These are phyloP conservation scores for Diglossa cyanea DNA, from an alignment of 2,797 vertebrate species.

Conservation along the genomic window DNA sequence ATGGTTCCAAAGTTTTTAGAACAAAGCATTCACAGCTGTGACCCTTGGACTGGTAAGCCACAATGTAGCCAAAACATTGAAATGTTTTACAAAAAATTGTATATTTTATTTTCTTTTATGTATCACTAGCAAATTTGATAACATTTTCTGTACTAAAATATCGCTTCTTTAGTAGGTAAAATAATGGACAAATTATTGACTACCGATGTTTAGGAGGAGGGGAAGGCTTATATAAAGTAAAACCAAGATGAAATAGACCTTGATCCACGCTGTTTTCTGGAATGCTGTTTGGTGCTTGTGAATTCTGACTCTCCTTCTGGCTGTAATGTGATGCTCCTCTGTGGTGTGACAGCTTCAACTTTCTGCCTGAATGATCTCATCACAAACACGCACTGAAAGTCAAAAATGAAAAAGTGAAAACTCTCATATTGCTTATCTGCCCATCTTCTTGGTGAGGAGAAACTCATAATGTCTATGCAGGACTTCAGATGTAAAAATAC, in stretches of 20 bases:
- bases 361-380: constrained; percentile 45
- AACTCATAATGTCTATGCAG: constrained; percentile 23
- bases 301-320: neutral
- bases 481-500: constrained; percentile 12
- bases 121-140: neutral
- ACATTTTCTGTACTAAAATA: neutral
- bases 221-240: neutral
- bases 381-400: neutral
- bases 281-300: neutral
- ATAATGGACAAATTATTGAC: neutral
- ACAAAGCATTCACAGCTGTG: neutral
- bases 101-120: neutral
- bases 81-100: neutral
- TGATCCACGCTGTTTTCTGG: neutral
- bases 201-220: neutral
- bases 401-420: constrained; percentile 29
- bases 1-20: neutral
- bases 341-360: constrained; percentile 27
- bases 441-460: constrained; percentile 14
- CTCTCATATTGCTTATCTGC: constrained; percentile 31
- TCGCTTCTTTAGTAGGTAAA: neutral
- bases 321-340: neutral
- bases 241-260: neutral
- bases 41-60: neutral
- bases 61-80: neutral